Evolutionary conservation across 2,113 vertebrate species (phyloP).

Genomic region (Ibidorhyncha struthersii): DNA sequence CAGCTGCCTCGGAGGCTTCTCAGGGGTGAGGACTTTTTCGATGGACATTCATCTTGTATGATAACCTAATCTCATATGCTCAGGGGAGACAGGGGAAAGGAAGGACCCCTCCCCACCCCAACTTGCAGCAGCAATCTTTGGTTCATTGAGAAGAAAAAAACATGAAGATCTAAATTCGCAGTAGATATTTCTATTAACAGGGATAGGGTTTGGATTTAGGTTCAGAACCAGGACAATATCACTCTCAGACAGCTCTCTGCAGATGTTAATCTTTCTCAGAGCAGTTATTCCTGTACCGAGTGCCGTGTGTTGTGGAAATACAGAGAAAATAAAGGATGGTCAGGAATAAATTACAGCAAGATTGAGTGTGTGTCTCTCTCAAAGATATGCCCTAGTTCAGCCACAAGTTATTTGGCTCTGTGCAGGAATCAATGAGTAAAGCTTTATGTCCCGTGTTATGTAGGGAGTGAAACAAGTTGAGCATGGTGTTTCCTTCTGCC

Average conservation of each 20-base stretch:
- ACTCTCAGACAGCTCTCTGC: neutral
- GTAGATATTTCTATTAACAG: neutral
- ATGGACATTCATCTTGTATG: neutral
- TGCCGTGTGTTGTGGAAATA: neutral
- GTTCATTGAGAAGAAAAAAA: neutral
- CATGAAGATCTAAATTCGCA: neutral
- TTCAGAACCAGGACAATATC: neutral
- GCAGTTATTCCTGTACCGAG: neutral
- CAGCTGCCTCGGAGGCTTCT: neutral
- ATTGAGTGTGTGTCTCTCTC: neutral
- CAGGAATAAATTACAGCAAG: neutral
- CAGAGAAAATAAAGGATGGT: neutral
- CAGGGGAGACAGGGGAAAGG: neutral
- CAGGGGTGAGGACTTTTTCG: neutral
- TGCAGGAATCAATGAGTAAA: neutral
- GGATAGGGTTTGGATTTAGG: neutral
- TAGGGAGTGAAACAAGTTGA: neutral
- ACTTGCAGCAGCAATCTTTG: neutral
- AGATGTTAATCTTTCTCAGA: neutral
- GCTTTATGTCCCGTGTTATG: neutral
- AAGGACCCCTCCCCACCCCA: neutral
- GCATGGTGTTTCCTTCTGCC: neutral
- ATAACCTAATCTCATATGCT: neutral
- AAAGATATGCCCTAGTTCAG: neutral
- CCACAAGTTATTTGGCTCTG: neutral